Evolutionary conservation across 2,888 invertebrate species (phyloP), one percentile per base, ranked within the genome.

Genomic region (Zhuqinia jingwanae): DNA sequence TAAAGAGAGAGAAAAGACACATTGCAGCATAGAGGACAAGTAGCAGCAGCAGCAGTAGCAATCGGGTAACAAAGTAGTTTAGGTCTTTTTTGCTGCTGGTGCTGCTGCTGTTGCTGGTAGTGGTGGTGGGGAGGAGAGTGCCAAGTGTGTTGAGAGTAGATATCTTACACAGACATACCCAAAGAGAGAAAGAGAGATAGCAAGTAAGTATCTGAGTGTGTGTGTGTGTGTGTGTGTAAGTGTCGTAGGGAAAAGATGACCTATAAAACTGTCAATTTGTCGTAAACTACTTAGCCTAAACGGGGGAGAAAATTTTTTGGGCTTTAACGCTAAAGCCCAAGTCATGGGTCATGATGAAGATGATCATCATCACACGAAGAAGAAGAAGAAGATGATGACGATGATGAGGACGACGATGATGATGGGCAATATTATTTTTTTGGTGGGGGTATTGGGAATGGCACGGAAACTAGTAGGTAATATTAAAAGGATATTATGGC

Each of bases 241-340:
- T 36, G 36, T 36, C 36, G 36, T 36, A 3, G 63, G 36, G 45
- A 84, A 45, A 77, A 77, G 83, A 77, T 84, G 83, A 84, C 83
- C 77, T 84, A 84, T 84, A 84, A 84, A 84, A 77, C 76, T 84
- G 83, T 84, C 83, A 84, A 84, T 84, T 84, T 84, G 83, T 84
- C 83, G 76, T 84, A 84, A 84, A 84, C 76, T 84, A 76, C 76
- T 84, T 77, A 84, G 76, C 77, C 56, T 84, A 77, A 84, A 76
- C 65, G 77, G 47, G n/a, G n/a, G n/a, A n/a, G 53, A 50, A 50
- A 82, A 56, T 58, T 58, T 76, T 76, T 76, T 76, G 15, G 15
- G 17, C 50, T 15, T 11, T 50, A 50, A 30, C 36, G 30, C 17
- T 68, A 15, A 36, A 58, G 58, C 60, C 60, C 42, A 60, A 56